These are phyloP conservation scores for Drosophila sordidula DNA, from an alignment of 2,888 invertebrate species.

Conservation along the genomic window DNA sequence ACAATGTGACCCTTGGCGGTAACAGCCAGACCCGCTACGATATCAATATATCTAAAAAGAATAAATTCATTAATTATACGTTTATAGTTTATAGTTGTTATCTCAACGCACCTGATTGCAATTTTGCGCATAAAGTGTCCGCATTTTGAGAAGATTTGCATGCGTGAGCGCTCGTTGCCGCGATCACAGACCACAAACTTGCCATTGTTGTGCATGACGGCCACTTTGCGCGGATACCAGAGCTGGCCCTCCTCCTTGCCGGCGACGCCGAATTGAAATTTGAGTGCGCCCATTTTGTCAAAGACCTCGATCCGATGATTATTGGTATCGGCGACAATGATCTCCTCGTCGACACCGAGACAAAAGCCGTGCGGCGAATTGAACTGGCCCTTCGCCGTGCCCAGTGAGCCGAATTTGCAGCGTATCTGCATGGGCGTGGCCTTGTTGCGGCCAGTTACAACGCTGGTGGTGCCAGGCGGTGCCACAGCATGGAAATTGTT, in stretches of 20 bases:
- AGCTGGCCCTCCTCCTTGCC: slow-evolving; percentile 98
- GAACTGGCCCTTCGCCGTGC: slow-evolving; percentile 96
- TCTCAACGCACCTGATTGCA: slow-evolving; percentile 87
- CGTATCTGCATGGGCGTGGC: slow-evolving; percentile 94
- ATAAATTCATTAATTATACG: neutral
- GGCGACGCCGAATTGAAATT: slow-evolving; percentile 97
- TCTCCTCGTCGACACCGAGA: slow-evolving; percentile 96
- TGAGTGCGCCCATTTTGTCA: slow-evolving; percentile 96
- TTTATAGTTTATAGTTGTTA: neutral
- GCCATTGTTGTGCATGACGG: slow-evolving; percentile 93
- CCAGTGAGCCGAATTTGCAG: slow-evolving; percentile 97
- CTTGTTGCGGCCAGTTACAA: slow-evolving; percentile 88
- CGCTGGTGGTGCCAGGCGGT: slow-evolving; percentile 76
- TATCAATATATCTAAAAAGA: slow-evolving; percentile 90
- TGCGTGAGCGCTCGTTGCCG: slow-evolving; percentile 97
- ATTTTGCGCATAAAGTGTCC: slow-evolving; percentile 98
- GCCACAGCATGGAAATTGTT: slow-evolving; percentile 85
- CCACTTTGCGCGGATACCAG: slow-evolving; percentile 98
- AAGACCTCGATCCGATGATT: slow-evolving; percentile 98
- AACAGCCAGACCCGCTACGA: slow-evolving; percentile 97
- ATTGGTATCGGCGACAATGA: slow-evolving; percentile 98
- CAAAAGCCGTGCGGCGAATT: slow-evolving; percentile 99
- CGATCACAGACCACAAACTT: slow-evolving; percentile 99
- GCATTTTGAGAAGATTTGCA: slow-evolving; percentile 98
- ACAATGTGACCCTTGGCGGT: slow-evolving; percentile 97